Evolutionary conservation across 1,140 invertebrate species (phyloP), one percentile per base, ranked within the genome.

Genomic region (Monochamus saltuarius): DNA sequence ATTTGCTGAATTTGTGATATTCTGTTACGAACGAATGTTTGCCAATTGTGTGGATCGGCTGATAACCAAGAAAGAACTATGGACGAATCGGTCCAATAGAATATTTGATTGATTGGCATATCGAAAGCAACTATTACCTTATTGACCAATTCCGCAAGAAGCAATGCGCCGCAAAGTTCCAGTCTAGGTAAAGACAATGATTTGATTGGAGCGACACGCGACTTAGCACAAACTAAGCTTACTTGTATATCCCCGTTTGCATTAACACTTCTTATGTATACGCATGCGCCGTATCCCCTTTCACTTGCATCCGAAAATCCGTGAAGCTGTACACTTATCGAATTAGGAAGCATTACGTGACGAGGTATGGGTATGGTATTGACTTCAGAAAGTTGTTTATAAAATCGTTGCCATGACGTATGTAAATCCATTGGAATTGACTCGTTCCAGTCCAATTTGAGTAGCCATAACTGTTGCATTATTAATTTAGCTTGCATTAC

Each of bases 401-500:
- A 36, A 60, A 66, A 66, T 54, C 43, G 0, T 43, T 37, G 4
- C 56, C 57, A 66, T 50, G 35, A 17, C 13, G 9, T 14, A 17
- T 13, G 13, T 45, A 56, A 43, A 50, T 61, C 17, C 8, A 10
- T n/a, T 43, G 57, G 61, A 11, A 62, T 7, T 19, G 14, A 11
- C 45, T 68, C 51, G 36, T 68, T 56, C 65, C 56, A 69, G 9
- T 17, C 22, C 16, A 62, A 6, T 16, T 58, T 38, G 2, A 22
- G 45, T 39, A 55, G 35, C 78, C 78, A 79, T 4, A 82, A 38
- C 29, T 72, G 59, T 69, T 82, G 79, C 14, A 82, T 72, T 0
- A 81, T 57, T 0, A 81, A 73, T 68, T 82, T 81, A 7, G 72
- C 69, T 9, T 22, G 55, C 6, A 81, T 67, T 3, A 76, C 70